Evolutionary conservation across 2,113 vertebrate genomes (phyloP), one percentile per base, ranked within the genome.

Genomic region (Ailurus styani): DNA sequence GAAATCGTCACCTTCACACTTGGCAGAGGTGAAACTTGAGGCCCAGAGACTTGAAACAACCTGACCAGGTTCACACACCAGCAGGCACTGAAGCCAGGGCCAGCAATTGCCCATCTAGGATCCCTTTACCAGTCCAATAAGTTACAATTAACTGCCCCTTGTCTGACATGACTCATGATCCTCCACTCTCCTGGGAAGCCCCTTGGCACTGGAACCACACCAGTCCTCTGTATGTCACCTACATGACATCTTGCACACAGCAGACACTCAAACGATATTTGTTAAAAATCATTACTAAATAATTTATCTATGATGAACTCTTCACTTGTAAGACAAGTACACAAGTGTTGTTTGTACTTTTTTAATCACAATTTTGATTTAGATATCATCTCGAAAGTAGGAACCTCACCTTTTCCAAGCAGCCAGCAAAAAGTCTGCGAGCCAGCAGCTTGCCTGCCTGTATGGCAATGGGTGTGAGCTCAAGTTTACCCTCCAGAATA

Each of bases 401-500:
- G 11, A 85, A 11, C 21, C 84, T 96, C 91, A 99, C 99, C 99
- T 99, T 99, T 92, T 98, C 42, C 5, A 97, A 97, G 21, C 98
- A 89, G 78, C 99, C 99, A 0, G 73, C 98, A n/a, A 99, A 99
- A 1, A 99, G 99, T 60, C 99, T 99, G 25, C 99, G 99, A 3
- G 99, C 99, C 87, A 99, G 98, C 81, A 99, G 98, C 82, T 97
- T 99, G 54, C 99, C 99, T 21, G 99, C 99, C 95, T 99, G 99
- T 97, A 99, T 99, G 55, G 99, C 99, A 5, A 99, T 99, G 0
- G 99, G 99, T 0, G 99, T 99, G 84, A 99, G 99, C 98, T 99
- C 99, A 97, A 99, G 99, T 95, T 99, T 99, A 60, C 99, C 99
- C 21, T 99, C 99, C 98, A 99, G 98, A 66, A 99, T 99, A 98